Conservation (phyloP, 1,140 invertebrate species). For the Tigriopus japonicus region DNA sequence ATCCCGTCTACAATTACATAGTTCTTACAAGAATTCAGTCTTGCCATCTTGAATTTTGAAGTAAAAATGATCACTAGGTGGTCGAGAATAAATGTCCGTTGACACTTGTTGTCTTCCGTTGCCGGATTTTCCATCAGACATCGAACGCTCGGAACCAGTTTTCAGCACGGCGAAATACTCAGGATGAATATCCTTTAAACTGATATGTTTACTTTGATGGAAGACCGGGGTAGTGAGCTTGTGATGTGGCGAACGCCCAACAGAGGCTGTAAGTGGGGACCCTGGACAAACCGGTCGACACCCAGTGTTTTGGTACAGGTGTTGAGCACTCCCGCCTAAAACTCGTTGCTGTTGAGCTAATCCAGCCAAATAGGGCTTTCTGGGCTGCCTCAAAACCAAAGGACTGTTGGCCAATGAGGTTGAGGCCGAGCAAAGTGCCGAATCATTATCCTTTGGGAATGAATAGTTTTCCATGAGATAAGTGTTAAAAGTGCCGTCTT, state of each 20-base stretch:
- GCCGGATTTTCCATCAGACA: too few species aligned
- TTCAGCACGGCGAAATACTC: conserved; percentile 19
- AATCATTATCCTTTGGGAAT: background rate
- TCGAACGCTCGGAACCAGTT: background rate
- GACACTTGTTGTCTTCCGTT: too few species aligned
- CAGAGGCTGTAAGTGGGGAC: background rate
- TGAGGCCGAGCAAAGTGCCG: background rate
- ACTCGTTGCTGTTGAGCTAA: background rate
- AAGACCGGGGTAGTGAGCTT: background rate
- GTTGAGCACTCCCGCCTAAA: background rate
- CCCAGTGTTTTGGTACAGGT: too few species aligned
- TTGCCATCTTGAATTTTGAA: conserved; percentile 8
- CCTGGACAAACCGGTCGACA: too few species aligned
- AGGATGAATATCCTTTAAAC: background rate
- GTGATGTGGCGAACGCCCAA: background rate
- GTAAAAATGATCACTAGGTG: conserved; percentile 10
- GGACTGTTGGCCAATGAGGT: background rate
- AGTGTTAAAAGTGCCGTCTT: background rate
- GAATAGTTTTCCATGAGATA: background rate
- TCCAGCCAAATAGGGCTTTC: background rate
- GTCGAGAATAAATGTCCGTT: background rate
- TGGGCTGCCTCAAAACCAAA: background rate
- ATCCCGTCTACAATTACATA: too few species aligned
- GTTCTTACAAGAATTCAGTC: conserved; percentile 7
- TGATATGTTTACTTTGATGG: background rate